These are phyloP conservation scores for Drosophila repletoides DNA, from an alignment of 1,140 invertebrate species.

Conservation along the genomic window DNA sequence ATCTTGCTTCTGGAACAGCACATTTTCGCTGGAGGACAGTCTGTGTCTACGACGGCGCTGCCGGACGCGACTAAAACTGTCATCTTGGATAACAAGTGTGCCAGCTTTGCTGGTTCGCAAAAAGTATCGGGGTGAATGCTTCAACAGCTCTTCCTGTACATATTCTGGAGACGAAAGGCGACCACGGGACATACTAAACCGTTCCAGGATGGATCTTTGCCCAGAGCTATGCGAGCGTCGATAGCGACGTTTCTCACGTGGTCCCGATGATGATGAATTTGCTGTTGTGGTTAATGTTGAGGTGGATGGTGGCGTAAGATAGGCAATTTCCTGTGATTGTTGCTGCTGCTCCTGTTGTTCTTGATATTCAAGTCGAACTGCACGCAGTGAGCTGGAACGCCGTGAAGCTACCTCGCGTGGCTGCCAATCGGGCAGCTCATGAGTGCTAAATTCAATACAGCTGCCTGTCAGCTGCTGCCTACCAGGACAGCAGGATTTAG, in stretches of 20 bases:
- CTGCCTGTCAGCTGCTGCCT: conserved; percentile 30
- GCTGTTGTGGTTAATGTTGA: conserved; percentile 52
- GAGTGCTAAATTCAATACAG: conserved; percentile 72
- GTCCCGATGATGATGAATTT: conserved; percentile 66
- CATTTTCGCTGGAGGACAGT: conserved; percentile 67
- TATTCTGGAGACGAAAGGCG: conserved; percentile 75
- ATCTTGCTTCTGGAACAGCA: conserved; percentile 11
- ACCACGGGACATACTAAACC: conserved; percentile 67
- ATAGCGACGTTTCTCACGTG: conserved; percentile 72
- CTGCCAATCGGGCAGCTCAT: conserved; percentile 70
- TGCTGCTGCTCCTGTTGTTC: conserved; percentile 5
- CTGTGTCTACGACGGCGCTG: conserved; percentile 59
- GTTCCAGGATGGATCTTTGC: conserved; percentile 62
- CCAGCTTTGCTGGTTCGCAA: conserved; percentile 83
- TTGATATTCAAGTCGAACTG: conserved; percentile 57
- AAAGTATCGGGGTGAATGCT: conserved; percentile 73
- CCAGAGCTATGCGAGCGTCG: conserved; percentile 69
- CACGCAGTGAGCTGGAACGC: conserved; percentile 61
- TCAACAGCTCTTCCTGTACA: conserved; percentile 51
- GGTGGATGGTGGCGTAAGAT: conserved; percentile 69
- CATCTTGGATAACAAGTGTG: conserved; percentile 83
- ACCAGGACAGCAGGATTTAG: conserved; percentile 2
- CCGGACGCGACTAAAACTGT: conserved; percentile 80
- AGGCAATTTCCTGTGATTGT: conserved; percentile 4
- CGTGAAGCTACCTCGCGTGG: conserved; percentile 31